These are phyloP conservation scores for Plutomurus gul DNA, from an alignment of 1,140 invertebrate species.

Conservation along the genomic window DNA sequence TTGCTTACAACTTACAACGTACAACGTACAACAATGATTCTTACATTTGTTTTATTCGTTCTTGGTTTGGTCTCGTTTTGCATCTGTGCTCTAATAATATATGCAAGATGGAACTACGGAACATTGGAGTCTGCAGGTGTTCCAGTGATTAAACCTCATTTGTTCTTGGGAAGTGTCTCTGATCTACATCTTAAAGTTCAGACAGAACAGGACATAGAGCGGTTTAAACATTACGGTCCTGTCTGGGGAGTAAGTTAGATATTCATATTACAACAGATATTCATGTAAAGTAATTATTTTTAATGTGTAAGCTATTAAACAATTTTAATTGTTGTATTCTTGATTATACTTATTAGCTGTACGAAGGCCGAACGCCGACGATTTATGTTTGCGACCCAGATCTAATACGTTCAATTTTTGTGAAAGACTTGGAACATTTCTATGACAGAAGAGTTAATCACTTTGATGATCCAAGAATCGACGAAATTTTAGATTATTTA, in stretches of 20 bases:
- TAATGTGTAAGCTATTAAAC: not conserved
- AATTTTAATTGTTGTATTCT: not conserved
- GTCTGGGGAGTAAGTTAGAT: slow-evolving; percentile 37
- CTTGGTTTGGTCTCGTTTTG: not conserved
- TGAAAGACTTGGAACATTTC: slow-evolving; percentile 65
- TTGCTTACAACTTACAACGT: no score
- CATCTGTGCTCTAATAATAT: not conserved
- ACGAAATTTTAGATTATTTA: slow-evolving; percentile 37
- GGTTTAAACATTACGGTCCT: slow-evolving; percentile 36
- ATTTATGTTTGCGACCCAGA: slow-evolving; percentile 56
- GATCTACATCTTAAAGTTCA: slow-evolving; percentile 29
- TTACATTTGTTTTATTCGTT: not conserved
- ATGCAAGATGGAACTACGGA: slow-evolving; percentile 46
- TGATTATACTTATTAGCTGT: not conserved
- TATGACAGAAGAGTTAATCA: slow-evolving; percentile 56
- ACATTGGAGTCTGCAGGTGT: slow-evolving; percentile 28
- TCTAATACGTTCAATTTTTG: slow-evolving; percentile 61
- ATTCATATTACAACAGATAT: not conserved
- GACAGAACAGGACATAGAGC: slow-evolving; percentile 32
- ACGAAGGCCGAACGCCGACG: slow-evolving; percentile 32
- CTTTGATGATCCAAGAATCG: slow-evolving; percentile 29
- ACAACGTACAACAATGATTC: no score
- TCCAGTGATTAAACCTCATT: slow-evolving; percentile 38
- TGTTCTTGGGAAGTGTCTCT: slow-evolving; percentile 35
- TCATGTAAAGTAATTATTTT: not conserved